These are phyloP conservation scores for Nemopilema nomurai DNA, from an alignment of 30 jellyfish, hydroid and myxozoan genomes.

Conservation along the genomic window DNA sequence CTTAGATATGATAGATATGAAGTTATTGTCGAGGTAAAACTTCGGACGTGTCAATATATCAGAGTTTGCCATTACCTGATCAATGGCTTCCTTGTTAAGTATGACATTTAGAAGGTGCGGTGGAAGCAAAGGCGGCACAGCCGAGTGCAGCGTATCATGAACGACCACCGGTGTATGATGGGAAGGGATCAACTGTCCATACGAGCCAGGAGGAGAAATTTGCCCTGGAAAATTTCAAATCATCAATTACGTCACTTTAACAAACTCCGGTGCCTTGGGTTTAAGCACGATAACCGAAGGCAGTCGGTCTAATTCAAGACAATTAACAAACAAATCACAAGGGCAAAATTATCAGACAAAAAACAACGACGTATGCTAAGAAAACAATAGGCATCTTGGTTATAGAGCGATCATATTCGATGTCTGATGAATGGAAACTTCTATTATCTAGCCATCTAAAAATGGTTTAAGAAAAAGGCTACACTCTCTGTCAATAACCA, in stretches of 20 bases:
- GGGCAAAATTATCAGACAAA: neutral
- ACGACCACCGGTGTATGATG: slow-evolving; percentile 72
- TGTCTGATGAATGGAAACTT: no score
- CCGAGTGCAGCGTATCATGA: slow-evolving; percentile 71
- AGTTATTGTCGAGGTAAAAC: neutral
- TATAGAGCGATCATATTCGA: no score
- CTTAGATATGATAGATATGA: no score
- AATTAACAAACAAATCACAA: no score
- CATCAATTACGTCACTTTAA: no score
- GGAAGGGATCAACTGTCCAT: slow-evolving; percentile 86
- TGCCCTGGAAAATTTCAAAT: slow-evolving; percentile 59
- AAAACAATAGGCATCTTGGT: no score
- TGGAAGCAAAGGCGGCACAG: slow-evolving; percentile 93
- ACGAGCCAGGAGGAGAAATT: slow-evolving; percentile 92
- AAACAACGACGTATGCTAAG: neutral
- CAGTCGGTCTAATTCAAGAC: neutral
- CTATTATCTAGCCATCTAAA: no score
- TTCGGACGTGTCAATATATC: no score
- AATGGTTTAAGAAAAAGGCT: no score
- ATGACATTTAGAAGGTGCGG: slow-evolving; percentile 93
- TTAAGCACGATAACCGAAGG: neutral
- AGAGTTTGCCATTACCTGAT: slow-evolving; percentile 85
- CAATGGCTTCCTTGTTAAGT: slow-evolving; percentile 87
- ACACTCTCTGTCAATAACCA: no score
- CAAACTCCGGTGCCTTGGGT: no score